These are phyloP conservation scores for Phrynocephalus forsythii DNA, from an alignment of 2,797 vertebrate species.

Conservation along the genomic window DNA sequence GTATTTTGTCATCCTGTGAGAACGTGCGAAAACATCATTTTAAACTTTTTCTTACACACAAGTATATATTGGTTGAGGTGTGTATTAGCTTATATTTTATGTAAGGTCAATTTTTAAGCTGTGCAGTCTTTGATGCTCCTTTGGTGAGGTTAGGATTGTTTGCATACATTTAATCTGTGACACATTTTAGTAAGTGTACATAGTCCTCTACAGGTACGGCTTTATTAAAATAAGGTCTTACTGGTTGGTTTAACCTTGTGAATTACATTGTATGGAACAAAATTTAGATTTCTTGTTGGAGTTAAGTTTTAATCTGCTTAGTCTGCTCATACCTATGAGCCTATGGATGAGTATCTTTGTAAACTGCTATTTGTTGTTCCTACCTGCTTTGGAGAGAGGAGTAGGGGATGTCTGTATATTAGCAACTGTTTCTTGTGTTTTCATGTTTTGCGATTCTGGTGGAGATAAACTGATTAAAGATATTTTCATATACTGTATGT, in stretches of 20 bases:
- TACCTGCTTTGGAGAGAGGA: not conserved
- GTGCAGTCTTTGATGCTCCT: not conserved
- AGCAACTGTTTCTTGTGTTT: not conserved
- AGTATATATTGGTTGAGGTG: not conserved
- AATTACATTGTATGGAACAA: no score
- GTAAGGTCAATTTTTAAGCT: not conserved
- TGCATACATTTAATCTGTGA: not conserved
- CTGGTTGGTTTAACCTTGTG: no score
- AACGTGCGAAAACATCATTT: not conserved
- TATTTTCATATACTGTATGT: no score
- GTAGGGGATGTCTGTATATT: not conserved
- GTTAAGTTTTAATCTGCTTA: no score
- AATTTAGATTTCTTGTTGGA: no score
- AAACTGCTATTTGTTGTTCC: not conserved
- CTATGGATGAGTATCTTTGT: not conserved
- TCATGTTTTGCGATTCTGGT: not conserved
- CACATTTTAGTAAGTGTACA: no score
- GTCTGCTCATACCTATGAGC: no score
- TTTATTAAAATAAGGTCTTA: no score
- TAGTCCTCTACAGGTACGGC: no score
- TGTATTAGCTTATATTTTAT: not conserved
- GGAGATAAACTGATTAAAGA: no score
- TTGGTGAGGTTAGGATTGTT: not conserved
- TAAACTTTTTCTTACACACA: not conserved
- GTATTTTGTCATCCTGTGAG: not conserved